phyloP scores from a whole-genome alignment of 2,888 invertebrate genomes.

The Luperina nickerlii region DNA sequence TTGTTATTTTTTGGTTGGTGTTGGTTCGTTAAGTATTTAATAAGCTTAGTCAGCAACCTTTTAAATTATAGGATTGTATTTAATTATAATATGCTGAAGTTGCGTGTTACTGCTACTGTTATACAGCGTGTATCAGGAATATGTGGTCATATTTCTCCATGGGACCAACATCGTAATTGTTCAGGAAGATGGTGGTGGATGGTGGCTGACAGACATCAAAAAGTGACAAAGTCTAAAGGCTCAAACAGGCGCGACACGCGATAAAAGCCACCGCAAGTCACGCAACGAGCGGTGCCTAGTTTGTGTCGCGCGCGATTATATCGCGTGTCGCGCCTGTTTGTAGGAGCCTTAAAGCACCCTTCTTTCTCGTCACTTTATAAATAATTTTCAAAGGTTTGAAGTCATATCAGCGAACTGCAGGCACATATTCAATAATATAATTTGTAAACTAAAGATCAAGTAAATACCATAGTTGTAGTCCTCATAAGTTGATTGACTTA shows the following conservation, averaged over 20 bases:
- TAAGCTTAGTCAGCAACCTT: neutral
- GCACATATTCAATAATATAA: neutral
- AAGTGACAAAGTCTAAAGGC: neutral
- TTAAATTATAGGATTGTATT: neutral
- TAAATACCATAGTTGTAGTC: constrained; percentile 8
- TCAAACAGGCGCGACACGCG: no score
- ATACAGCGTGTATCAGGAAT: neutral
- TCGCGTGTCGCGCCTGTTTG: no score
- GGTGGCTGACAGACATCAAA: neutral
- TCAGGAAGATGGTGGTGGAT: no score
- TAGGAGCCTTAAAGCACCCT: no score
- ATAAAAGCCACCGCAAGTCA: no score
- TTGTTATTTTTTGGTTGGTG: neutral
- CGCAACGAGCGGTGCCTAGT: no score
- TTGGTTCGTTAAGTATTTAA: neutral
- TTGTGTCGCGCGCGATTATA: no score
- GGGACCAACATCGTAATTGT: neutral
- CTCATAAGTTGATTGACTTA: constrained; percentile 18
- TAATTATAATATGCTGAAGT: neutral
- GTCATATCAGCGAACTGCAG: neutral
- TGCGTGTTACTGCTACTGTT: neutral
- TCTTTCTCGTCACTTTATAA: neutral
- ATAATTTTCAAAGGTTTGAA: neutral
- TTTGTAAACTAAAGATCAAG: constrained; percentile 13
- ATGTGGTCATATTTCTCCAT: neutral